Percentiles rank a stretch among this genome's conserved stretches.
Evolutionary conservation across 2,888 invertebrate species (phyloP).

Genomic region (Eilema griseolum): DNA sequence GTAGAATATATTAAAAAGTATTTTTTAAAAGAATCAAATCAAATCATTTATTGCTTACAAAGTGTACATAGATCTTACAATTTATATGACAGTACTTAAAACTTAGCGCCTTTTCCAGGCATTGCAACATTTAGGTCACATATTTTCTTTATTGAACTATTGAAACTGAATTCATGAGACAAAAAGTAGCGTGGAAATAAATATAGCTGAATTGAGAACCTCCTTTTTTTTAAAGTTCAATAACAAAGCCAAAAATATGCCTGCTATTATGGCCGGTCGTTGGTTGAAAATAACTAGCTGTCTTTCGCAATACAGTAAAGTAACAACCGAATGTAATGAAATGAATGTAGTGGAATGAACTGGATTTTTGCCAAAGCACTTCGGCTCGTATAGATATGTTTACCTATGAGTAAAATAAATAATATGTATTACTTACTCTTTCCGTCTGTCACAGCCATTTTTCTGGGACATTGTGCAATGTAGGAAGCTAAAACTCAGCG

Average conservation of each 20-base stretch:
- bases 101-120: too few relatives aligned
- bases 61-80: too few relatives aligned
- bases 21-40: too few relatives aligned
- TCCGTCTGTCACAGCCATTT: neutral
- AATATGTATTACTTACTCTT: neutral
- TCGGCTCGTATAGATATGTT: neutral
- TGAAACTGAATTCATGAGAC: neutral
- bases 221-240: neutral
- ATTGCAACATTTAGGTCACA: too few relatives aligned
- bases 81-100: too few relatives aligned
- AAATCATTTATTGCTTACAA: too few relatives aligned
- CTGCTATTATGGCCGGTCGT: neutral
- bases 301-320: neutral
- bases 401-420: neutral
- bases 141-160: too few relatives aligned
- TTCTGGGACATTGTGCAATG: neutral
- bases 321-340: neutral
- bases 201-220: neutral
- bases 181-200: neutral
- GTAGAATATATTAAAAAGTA: too few relatives aligned
- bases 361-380: slow-evolving; percentile 1
- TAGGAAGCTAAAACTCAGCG: neutral
- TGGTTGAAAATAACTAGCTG: neutral
- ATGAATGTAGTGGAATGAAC: slow-evolving; percentile 4
- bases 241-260: neutral